Base-by-base conservation (phyloP, 2,113 vertebrate species). In the Trematocara variabile region DNA sequence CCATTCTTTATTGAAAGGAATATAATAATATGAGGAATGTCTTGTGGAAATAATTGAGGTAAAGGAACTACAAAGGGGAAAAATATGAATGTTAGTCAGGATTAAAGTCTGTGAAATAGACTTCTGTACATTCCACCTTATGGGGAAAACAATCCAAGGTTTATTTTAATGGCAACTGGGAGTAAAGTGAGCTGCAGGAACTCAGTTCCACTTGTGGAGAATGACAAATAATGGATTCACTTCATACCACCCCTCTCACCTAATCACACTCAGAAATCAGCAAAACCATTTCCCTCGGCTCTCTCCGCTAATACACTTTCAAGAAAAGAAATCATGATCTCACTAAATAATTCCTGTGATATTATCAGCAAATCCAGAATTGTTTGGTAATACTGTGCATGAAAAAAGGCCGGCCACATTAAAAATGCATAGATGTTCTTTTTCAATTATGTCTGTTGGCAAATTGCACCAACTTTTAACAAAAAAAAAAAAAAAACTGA, bases 241-340 rank as follows among this genome's bases (percentile, higher is more conserved):
- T 82, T 65, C 88, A 48, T 56, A 82, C 83, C 90, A 54, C 79
- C 85, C 58, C 79, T 79, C 87, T 87, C 78, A 84, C 86, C 83
- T 90, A 94, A 95, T 94, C 93, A 86, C 86, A 86, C 85, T 87
- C 33, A 87, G 83, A 87, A 92, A 94, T 94, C 94, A 87, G 93
- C 79, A 86, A 87, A 94, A 46, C 88, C 83, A 89, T 93, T 94
- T 89, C 87, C 93, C 77, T 65, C 82, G n/a, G 79, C 82, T 46
- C 78, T 68, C 52, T 13, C 84, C 50, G 48, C 87, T 91, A 92
- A 91, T 92, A 48, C 91, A 70, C 89, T 87, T 89, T 83, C 20
- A 34, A 54, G 46, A 90, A 87, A 44, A 88, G 84, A 92, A 92
- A 88, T 94, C 90, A 89, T 82, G 88, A 93, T 93, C 93, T 75